Base-by-base conservation (phyloP, 2,888 invertebrate species). In the Scotopteryx bipunctaria region DNA sequence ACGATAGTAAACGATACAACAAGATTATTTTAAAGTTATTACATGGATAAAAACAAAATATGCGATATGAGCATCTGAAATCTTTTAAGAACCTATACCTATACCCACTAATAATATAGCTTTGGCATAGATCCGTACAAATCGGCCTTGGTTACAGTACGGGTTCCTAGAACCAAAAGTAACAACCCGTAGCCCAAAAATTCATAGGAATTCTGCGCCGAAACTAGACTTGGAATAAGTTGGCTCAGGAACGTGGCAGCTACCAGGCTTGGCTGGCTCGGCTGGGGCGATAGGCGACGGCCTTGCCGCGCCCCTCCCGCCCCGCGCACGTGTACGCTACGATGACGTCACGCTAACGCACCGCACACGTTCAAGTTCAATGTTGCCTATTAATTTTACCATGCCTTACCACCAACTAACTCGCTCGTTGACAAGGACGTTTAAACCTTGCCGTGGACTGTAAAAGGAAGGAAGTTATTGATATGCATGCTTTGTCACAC, bases 291-390 rank as follows among this genome's bases (percentile, higher is more conserved):
- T 79, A 77, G 77, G 67, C 67, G 62, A 66, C 73, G 76, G 76
- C 81, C 79, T 79, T 78, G 81, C 71, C 66, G 60, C 68, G 63
- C 69, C 70, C 71, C 73, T 71, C 59, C 63, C 64, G 48, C 66
- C 51, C 66, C 66, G 71, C 78, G 72, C 48, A 15, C 78, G 76
- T 73, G 78, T 73, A 69, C 63, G 68, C 64, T 61, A 64, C 60
- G 49, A 60, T 85, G 81, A 86, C 86, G 86, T 85, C 86, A 85
- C 73, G 64, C 71, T 59, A 83, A 84, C 83, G 79, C 80, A 78
- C 72, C 67, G 66, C 64, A 66, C 67, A 70, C 83, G 85, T 83
- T 87, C 89, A 89, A 88, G 88, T 89, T 89, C 89, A 89, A 87
- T 88, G 89, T 66, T 88, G 82, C 74, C 79, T 79, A 79, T 83